phyloP scores from a whole-genome alignment of 1,140 invertebrate genomes.

The Drosophila sechellia region DNA sequence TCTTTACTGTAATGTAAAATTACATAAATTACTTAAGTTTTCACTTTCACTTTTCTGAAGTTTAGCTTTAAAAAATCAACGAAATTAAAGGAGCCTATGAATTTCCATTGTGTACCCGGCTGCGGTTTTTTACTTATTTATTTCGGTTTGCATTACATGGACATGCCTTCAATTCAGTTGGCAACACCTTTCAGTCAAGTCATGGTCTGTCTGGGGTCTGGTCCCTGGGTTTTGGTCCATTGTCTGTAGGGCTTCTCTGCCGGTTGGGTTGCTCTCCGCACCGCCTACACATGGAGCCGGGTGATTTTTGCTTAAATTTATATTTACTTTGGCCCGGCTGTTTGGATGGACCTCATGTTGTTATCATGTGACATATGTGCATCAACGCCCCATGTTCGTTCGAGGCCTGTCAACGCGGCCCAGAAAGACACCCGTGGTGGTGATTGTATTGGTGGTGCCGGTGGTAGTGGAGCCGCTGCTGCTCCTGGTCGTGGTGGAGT shows the following conservation, averaged over 20 bases:
- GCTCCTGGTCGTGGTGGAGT: neutral
- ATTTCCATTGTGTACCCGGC: constrained; percentile 5
- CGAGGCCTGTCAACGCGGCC: constrained; percentile 61
- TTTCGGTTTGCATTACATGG: constrained; percentile 69
- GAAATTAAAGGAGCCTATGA: neutral
- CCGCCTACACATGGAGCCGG: constrained; percentile 70
- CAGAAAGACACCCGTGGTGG: constrained; percentile 48
- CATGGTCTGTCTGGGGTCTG: constrained; percentile 49
- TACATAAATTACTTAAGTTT: neutral
- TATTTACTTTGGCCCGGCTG: constrained; percentile 49
- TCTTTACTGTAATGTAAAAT: neutral
- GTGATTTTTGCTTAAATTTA: constrained; percentile 81
- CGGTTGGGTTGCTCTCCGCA: constrained; percentile 13
- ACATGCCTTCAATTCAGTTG: constrained; percentile 64
- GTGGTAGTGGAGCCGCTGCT: constrained; percentile 14
- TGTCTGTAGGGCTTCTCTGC: constrained; percentile 43
- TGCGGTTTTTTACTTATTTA: constrained; percentile 35
- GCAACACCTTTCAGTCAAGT: constrained; percentile 82
- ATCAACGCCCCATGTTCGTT: constrained; percentile 78
- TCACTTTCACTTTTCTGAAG: no score
- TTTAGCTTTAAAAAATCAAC: no score
- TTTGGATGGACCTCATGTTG: constrained; percentile 71
- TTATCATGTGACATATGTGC: constrained; percentile 82
- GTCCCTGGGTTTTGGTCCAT: constrained; percentile 39
- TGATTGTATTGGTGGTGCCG: constrained; percentile 10